Evolutionary conservation across 1,140 invertebrate species (phyloP).

Genomic region (Ceratina japonica): DNA sequence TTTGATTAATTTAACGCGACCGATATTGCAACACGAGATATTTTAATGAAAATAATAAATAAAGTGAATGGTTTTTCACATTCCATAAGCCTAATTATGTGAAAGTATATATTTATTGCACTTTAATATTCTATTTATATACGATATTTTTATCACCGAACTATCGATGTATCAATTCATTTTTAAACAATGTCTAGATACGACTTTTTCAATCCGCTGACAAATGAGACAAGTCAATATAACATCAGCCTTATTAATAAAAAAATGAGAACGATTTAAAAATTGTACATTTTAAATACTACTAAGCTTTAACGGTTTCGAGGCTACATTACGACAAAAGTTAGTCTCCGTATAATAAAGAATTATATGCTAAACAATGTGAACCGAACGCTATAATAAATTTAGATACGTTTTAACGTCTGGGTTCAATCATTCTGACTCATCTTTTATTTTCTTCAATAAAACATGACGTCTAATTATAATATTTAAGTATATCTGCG

Average conservation of each 20-base stretch:
- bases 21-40: slow-evolving; percentile 13
- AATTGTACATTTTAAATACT: slow-evolving; percentile 25
- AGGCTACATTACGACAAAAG: slow-evolving; percentile 27
- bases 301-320: slow-evolving; percentile 35
- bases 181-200: no score
- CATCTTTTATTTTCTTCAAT: no score
- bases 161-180: slow-evolving; percentile 4
- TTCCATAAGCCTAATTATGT: slow-evolving; percentile 41
- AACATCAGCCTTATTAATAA: slow-evolving; percentile 41
- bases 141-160: background rate
- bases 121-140: slow-evolving; percentile 28
- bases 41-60: slow-evolving; percentile 29
- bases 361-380: slow-evolving; percentile 7
- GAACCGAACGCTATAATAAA: slow-evolving; percentile 16
- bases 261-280: slow-evolving; percentile 18
- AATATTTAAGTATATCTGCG: no score
- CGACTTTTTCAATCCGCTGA: background rate
- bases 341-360: slow-evolving; percentile 22
- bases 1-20: slow-evolving; percentile 24
- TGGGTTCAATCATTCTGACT: slow-evolving; percentile 21
- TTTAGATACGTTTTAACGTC: slow-evolving; percentile 16
- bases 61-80: slow-evolving; percentile 38
- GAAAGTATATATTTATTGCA: slow-evolving; percentile 39
- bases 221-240: slow-evolving; percentile 42
- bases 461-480: no score